Base-by-base conservation (phyloP, 23 tunicate genomes). In the Phallusia fumigata region DNA sequence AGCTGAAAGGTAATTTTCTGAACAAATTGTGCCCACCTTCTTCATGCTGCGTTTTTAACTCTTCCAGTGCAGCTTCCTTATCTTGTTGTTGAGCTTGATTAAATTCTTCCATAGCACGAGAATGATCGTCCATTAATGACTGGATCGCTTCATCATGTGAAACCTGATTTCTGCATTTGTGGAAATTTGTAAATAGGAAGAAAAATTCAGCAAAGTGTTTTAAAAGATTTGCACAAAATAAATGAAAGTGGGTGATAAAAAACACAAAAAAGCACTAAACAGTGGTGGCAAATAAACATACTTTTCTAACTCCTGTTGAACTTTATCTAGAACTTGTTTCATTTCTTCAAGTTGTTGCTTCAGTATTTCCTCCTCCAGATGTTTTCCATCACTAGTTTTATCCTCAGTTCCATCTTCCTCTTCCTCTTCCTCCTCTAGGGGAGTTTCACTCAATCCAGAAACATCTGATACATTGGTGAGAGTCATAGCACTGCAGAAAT, bases 381-480 rank as follows among this genome's bases (percentile, higher is more conserved):
- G 36, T 36, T 30, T 31, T 40, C 76, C 80, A 30, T 80, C 50
- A 19, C 35, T 52, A 30, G 69, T 32, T 28, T 34, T 30, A 36
- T 86, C 80, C 19, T 80, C 26, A 0, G 16, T 28, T 58, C n/a
- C n/a, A n/a, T 79, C 78, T 36, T 69, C 36, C 31, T 65, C 65
- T 30, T n/a, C 79, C 11, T 35, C n/a, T 2, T 72, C 80, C 31
- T 79, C 53, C 45, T 76, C 65, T 40, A 51, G 18, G 18, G 58
- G 85, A 82, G 88, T 58, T 18, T 93, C 97, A 65, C 97, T 90
- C 36, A 93, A 78, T 22, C 97, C 97, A 44, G 97, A 93, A 18
- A 93, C 92, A 33, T 84, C 91, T 31, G 90, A 76, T 6, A 93
- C 84, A 50, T 88, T 81, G 33, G 97, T 93, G 77, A 93, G 74